Percentiles rank a stretch among this genome's conserved stretches.
These are phyloP conservation scores for Lerema accius DNA, from an alignment of 1,140 invertebrate species.

Conservation along the genomic window DNA sequence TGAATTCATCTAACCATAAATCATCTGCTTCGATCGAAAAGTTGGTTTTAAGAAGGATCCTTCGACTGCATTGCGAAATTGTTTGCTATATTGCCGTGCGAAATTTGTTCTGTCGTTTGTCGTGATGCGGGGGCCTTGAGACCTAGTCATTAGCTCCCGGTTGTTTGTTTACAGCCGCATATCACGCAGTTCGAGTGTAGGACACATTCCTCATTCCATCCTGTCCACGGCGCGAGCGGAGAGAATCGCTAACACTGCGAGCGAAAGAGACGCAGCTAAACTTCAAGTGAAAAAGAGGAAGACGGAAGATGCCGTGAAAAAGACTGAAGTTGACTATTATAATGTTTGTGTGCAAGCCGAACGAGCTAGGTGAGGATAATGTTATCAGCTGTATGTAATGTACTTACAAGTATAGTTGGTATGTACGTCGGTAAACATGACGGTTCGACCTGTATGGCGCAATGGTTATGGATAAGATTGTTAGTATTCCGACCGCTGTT, in stretches of 20 bases:
- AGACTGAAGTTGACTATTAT: slow-evolving; percentile 97
- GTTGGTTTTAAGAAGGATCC: slow-evolving; percentile 68
- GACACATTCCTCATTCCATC: slow-evolving; percentile 75
- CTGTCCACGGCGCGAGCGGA: slow-evolving; percentile 70
- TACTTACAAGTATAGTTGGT: no score
- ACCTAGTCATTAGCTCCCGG: slow-evolving; percentile 36
- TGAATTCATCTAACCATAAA: slow-evolving; percentile 19
- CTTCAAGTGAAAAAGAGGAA: slow-evolving; percentile 94
- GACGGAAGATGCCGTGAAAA: slow-evolving; percentile 94
- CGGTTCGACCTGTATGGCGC: no score
- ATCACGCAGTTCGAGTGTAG: slow-evolving; percentile 74
- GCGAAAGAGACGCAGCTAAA: slow-evolving; percentile 85
- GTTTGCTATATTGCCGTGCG: slow-evolving; percentile 29
- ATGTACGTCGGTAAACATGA: no score
- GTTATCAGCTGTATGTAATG: no score
- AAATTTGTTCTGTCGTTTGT: slow-evolving; percentile 35
- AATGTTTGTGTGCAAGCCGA: slow-evolving; percentile 95
- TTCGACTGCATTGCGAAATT: slow-evolving; percentile 60
- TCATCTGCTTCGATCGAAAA: slow-evolving; percentile 42
- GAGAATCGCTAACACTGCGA: slow-evolving; percentile 53
- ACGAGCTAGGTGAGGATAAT: slow-evolving; percentile 86
- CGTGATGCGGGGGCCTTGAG: slow-evolving; percentile 11
- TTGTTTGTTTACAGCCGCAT: slow-evolving; percentile 63
- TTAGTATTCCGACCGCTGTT: no score
- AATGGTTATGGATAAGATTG: no score